Base-by-base conservation (phyloP, 2,113 vertebrate genomes). In the Gadus macrocephalus region DNA sequence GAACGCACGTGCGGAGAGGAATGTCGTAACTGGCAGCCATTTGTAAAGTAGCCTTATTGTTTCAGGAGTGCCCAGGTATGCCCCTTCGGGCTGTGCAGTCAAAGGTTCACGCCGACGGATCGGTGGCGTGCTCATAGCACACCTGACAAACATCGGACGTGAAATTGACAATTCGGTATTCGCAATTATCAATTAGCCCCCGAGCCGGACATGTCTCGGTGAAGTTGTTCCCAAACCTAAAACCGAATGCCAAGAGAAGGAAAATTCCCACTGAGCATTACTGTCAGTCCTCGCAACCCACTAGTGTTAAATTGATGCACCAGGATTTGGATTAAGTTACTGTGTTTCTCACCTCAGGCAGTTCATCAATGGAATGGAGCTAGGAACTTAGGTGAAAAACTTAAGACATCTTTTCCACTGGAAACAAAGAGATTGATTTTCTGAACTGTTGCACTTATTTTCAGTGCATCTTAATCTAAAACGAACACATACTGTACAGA, bases 21-120 rank as follows among this genome's bases (percentile, higher is more conserved):
- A 87, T 83, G 84, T 82, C 78, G 74, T 77, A 71, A 82, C 72
- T 76, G 80, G 73, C 71, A 83, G 82, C 82, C 87, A 86, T 87
- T 84, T 87, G 77, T 85, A 83, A 88, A 83, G 78, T 60, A 59
- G 72, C 70, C 71, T 67, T 71, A 74, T 78, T 70, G 80, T 85
- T 78, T 81, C 83, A 70, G 15, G 82, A 69, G 75, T 82, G 78
- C 83, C 72, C 78, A 78, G 81, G 60, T 76, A 73, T 72, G 66
- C 70, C 75, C 78, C 76, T 64, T 35, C 68, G 3, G 56, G 76
- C 78, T 78, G 71, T 7, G 71, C 9, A 58, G 59, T 53, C 31
- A 42, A 74, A 79, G 83, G 85, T 59, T 85, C 81, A 84, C 73
- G 78, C 71, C 42, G 70, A 81, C 70, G 62, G 15, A 83, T 78